Evolutionary conservation across 2,797 vertebrate species (phyloP).

Genomic region (Melanotaenia trifasciata): DNA sequence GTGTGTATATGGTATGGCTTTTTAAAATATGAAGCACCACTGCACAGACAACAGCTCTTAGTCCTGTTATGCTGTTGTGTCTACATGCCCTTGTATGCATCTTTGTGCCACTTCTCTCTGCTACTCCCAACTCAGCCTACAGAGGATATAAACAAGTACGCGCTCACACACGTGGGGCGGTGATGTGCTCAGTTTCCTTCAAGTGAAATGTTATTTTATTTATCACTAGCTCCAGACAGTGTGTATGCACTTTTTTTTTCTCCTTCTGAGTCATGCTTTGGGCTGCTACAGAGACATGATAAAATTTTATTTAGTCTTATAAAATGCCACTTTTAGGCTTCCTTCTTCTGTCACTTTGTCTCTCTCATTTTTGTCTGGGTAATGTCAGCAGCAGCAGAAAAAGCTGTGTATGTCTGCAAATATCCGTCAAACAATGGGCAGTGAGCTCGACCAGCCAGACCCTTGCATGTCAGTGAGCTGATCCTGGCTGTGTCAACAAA

Average conservation of each 20-base stretch:
- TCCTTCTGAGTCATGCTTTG: conserved; percentile 49
- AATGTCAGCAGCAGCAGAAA: conserved; percentile 48
- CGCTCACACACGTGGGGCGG: neutral
- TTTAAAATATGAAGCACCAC: conserved; percentile 1
- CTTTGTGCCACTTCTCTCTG: conserved; percentile 36
- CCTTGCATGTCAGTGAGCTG: conserved; percentile 48
- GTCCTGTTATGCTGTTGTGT: conserved; percentile 20
- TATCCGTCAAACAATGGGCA: conserved; percentile 64
- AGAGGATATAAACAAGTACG: neutral
- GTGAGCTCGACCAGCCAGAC: conserved; percentile 55
- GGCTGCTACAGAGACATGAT: conserved; percentile 38
- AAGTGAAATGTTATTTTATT: conserved; percentile 36
- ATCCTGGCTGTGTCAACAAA: conserved; percentile 32
- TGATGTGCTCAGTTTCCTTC: conserved; percentile 27
- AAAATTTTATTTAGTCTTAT: conserved; percentile 28
- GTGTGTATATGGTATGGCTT: conserved; percentile 20
- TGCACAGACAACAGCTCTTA: conserved; percentile 10
- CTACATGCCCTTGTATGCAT: conserved; percentile 28
- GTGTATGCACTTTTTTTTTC: conserved; percentile 50
- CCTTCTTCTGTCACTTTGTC: conserved; percentile 9
- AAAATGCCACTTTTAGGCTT: conserved; percentile 44
- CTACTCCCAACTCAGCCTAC: conserved; percentile 28
- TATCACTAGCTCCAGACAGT: conserved; percentile 41
- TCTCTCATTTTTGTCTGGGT: conserved; percentile 30
- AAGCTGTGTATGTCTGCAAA: conserved; percentile 56